A percentile compares a stretch with the other conserved stretches of the same genome.
Evolutionary conservation across 2,113 vertebrate genomes (phyloP).

Genomic region (Sus scrofa): DNA sequence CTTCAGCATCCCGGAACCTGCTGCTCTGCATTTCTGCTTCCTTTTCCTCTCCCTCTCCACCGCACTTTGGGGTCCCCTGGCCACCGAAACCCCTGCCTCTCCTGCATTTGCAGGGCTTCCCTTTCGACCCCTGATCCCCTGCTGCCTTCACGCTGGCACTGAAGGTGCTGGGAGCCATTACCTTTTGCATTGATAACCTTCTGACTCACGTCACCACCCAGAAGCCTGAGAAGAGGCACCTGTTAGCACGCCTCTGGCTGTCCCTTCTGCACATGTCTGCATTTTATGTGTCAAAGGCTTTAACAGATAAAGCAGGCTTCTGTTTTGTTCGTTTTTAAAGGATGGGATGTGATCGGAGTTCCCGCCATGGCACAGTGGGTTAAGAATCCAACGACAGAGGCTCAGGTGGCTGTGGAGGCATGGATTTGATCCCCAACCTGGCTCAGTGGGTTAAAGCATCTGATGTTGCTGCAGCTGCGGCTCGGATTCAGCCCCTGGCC

Average conservation of each 20-base stretch:
- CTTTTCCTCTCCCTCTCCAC: not conserved
- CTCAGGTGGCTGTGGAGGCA: too few relatives aligned
- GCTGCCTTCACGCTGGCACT: not conserved
- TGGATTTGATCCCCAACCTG: too few relatives aligned
- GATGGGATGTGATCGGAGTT: too few relatives aligned
- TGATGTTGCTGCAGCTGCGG: too few relatives aligned
- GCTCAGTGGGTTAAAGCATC: too few relatives aligned
- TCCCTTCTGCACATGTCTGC: not conserved
- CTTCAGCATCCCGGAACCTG: too few relatives aligned
- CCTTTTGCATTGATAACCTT: rapidly evolving
- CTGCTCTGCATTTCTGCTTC: not conserved
- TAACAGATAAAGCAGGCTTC: too few relatives aligned
- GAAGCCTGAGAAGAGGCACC: not conserved
- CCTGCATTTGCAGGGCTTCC: not conserved
- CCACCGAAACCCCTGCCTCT: rapidly evolving
- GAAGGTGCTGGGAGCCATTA: rapidly evolving
- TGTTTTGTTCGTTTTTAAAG: too few relatives aligned
- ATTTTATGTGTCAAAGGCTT: not conserved
- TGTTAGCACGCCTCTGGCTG: not conserved
- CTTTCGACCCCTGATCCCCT: not conserved
- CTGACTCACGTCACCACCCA: not conserved
- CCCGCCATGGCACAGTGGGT: too few relatives aligned
- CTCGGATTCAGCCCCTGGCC: too few relatives aligned
- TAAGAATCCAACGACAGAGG: too few relatives aligned
- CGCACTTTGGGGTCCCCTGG: not conserved